Percentiles rank a stretch among this genome's conserved stretches.
phyloP scores from a whole-genome alignment of 2,797 vertebrate genomes.

The Chanos chanos region DNA sequence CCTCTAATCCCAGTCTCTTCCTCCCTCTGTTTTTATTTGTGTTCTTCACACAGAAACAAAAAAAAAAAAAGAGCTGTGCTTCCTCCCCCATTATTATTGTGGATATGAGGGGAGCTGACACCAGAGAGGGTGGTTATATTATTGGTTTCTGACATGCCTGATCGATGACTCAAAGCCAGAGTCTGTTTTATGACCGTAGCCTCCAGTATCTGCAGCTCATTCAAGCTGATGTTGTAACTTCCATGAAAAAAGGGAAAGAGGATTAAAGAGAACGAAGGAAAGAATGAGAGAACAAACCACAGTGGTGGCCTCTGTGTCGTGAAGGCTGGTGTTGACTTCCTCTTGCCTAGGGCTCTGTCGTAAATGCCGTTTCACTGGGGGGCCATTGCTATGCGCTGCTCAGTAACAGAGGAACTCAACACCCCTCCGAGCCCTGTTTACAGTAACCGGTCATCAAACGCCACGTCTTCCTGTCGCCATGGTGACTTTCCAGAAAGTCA shows the following conservation, averaged over 20 bases:
- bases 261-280: slow-evolving; percentile 11
- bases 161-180: slow-evolving; percentile 37
- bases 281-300: slow-evolving; percentile 26
- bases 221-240: neutral
- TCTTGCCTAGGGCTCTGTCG: slow-evolving; percentile 40
- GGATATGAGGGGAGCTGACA: neutral
- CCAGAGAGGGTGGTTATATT: slow-evolving; percentile 3
- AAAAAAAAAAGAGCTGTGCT: neutral
- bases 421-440: slow-evolving; percentile 48
- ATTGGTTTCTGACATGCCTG: slow-evolving; percentile 18
- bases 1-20: slow-evolving; percentile 7
- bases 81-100: neutral
- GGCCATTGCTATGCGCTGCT: slow-evolving; percentile 55
- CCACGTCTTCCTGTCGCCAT: slow-evolving; percentile 50
- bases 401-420: slow-evolving; percentile 53
- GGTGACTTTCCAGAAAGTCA: slow-evolving; percentile 30
- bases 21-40: neutral
- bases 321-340: slow-evolving; percentile 21
- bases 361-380: slow-evolving; percentile 51
- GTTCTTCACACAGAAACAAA: slow-evolving; percentile 7
- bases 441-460: slow-evolving; percentile 54
- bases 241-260: slow-evolving; percentile 27
- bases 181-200: slow-evolving; percentile 18
- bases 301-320: slow-evolving; percentile 22
- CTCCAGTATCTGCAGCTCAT: slow-evolving; percentile 4